These are phyloP conservation scores for Platyura marginata DNA, from an alignment of 1,140 invertebrate genomes.

Conservation along the genomic window DNA sequence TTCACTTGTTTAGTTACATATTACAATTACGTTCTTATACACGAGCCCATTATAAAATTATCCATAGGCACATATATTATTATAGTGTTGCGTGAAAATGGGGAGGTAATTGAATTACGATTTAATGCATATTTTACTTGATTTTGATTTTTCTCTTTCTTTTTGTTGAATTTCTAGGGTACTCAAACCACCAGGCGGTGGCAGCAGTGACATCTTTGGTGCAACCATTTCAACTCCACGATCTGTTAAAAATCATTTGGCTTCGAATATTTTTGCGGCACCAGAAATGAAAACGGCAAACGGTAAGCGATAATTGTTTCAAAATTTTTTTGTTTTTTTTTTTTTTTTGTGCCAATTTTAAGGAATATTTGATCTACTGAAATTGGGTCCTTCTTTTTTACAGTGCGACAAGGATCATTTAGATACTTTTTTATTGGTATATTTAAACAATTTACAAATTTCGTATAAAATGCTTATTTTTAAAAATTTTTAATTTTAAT, in stretches of 20 bases:
- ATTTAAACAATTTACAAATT: too few relatives aligned
- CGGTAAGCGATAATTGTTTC: constrained; percentile 12
- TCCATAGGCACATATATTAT: too few relatives aligned
- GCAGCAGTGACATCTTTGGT: constrained; percentile 32
- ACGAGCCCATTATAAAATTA: too few relatives aligned
- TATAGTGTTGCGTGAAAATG: too few relatives aligned
- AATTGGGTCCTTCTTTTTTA: too few relatives aligned
- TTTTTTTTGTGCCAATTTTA: not conserved
- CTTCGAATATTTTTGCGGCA: constrained; percentile 19
- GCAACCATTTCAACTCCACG: constrained; percentile 20
- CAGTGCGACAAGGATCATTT: constrained; percentile 26
- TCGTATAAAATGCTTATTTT: not conserved
- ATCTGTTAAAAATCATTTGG: constrained; percentile 21
- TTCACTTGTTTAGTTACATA: too few relatives aligned
- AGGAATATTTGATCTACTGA: not conserved
- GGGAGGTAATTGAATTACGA: too few relatives aligned
- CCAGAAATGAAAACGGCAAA: constrained; percentile 6
- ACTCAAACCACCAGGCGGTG: constrained; percentile 34
- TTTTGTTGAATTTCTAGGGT: constrained; percentile 27
- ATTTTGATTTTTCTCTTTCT: constrained; percentile 1
- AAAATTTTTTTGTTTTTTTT: constrained; percentile 3
- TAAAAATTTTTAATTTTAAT: not conserved
- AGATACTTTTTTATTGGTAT: constrained; percentile 27
- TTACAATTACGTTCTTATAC: too few relatives aligned
- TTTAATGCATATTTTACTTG: not conserved